phyloP scores from a whole-genome alignment of 2,113 vertebrate genomes.

The Seriola aureovittata region DNA sequence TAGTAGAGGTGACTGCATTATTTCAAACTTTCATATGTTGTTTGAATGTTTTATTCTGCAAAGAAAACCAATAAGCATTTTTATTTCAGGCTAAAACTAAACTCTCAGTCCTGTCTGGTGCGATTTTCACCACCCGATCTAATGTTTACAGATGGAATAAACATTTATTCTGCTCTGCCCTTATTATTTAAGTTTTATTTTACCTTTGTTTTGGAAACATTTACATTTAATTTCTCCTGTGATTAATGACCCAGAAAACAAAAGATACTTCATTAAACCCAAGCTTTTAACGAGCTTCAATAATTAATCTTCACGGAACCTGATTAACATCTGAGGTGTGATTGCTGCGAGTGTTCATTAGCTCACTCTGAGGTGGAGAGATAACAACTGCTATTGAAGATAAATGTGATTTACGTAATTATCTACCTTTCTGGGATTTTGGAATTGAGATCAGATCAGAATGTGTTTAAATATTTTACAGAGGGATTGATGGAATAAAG shows the following conservation, averaged over 20 bases:
- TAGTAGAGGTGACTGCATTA: too few species aligned
- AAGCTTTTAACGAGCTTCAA: constrained; percentile 53
- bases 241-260: constrained; percentile 44
- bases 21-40: too few species aligned
- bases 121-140: too few species aligned
- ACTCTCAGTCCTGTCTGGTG: too few species aligned
- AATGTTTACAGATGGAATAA: neutral
- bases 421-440: constrained; percentile 5
- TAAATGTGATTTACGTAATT: constrained; percentile 46
- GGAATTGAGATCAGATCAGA: neutral
- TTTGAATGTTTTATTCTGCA: too few species aligned
- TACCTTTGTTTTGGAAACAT: constrained; percentile 14
- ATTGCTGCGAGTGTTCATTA: constrained; percentile 46
- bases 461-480: neutral
- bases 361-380: constrained; percentile 23
- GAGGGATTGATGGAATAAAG: neutral
- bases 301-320: constrained; percentile 56
- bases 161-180: neutral
- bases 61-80: too few species aligned
- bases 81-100: too few species aligned
- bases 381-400: constrained; percentile 37
- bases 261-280: constrained; percentile 34
- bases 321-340: constrained; percentile 48
- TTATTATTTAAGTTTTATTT: constrained; percentile 17
- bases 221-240: neutral